Percentiles rank a stretch among this genome's conserved stretches.
phyloP scores from a whole-genome alignment of 1,140 invertebrate genomes.

The Camponotus pennsylvanicus region DNA sequence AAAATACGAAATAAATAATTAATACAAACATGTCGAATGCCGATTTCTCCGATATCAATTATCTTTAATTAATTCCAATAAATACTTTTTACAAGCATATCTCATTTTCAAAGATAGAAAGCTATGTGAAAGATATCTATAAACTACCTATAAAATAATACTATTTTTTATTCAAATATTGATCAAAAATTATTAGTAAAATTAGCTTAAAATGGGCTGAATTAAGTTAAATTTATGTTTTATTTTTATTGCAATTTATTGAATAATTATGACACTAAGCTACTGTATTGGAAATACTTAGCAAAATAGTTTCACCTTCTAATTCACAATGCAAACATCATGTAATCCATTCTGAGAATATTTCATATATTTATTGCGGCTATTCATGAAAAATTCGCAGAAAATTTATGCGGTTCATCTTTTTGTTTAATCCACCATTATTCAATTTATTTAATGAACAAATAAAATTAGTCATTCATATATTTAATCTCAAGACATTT shows the following conservation, averaged over 20 bases:
- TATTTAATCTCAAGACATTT: neutral
- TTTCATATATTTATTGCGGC: neutral
- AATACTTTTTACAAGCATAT: neutral
- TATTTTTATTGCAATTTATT: neutral
- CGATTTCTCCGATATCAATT: neutral
- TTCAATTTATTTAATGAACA: conserved; percentile 1
- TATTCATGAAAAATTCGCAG: conserved; percentile 23
- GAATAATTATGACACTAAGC: neutral
- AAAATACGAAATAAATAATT: conserved; percentile 6
- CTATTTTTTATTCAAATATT: neutral
- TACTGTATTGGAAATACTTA: neutral
- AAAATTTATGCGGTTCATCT: conserved; percentile 44
- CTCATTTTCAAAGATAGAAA: neutral
- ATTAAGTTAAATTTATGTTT: neutral
- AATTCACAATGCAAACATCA: conserved; percentile 39
- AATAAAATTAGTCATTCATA: conserved; percentile 13
- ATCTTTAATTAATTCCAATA: neutral
- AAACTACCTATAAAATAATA: neutral
- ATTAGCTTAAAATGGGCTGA: neutral
- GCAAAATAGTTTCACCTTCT: conserved; percentile 9
- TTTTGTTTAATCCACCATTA: neutral
- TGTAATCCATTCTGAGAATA: conserved; percentile 46
- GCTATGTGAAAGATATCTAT: neutral
- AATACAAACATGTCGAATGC: neutral
- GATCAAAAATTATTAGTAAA: neutral